Base-by-base conservation (phyloP, 2,797 vertebrate genomes). In the Spatula clypeata region DNA sequence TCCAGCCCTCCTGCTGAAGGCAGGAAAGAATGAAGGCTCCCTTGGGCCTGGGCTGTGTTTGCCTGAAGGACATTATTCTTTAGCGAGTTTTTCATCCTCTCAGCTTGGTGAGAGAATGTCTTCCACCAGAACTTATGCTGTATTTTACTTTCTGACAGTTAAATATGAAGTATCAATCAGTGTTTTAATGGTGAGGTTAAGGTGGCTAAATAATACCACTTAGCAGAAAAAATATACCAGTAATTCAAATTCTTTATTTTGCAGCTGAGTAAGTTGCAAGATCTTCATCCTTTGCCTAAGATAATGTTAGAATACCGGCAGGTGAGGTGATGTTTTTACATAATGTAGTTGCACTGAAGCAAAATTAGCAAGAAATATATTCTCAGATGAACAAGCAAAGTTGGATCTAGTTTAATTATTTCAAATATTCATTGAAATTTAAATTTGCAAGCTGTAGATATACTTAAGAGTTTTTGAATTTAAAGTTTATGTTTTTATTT, bases 261-360 rank as follows among this genome's bases (percentile, higher is more conserved):
- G 61, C 81, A 99, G 99, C 93, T 99, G 76, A 96, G 97, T 79
- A 98, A 98, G 94, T 98, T 99, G 42, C 98, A 98, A 98, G 98
- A 98, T 85, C 97, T 99, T 75, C 99, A 99, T 94, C 99, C 99
- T 29, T 97, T 99, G 72, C 99, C 99, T 32, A 99, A 98, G 97
- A 99, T 99, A 74, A 98, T 99, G 94, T 95, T 99, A 73, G 98
- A 99, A 91, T 99, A 99, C 84, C 98, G 99, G 80, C 99, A 98
- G 98, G 99, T 99, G 92, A 96, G 97, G 61, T 66, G n/a, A 18
- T 32, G 5, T 11, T 65, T 80, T 64, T 84, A 10, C 4, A 31
- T 27, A 58, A 15, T 36, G 2, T 47, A 17, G 6, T 55, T 38
- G 6, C 4, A 27, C 11, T 70, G 36, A 84, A 64, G 27, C 31